Evolutionary conservation across 2,113 vertebrate species (phyloP), one percentile per base, ranked within the genome.

Genomic region (Tinamus guttatus): DNA sequence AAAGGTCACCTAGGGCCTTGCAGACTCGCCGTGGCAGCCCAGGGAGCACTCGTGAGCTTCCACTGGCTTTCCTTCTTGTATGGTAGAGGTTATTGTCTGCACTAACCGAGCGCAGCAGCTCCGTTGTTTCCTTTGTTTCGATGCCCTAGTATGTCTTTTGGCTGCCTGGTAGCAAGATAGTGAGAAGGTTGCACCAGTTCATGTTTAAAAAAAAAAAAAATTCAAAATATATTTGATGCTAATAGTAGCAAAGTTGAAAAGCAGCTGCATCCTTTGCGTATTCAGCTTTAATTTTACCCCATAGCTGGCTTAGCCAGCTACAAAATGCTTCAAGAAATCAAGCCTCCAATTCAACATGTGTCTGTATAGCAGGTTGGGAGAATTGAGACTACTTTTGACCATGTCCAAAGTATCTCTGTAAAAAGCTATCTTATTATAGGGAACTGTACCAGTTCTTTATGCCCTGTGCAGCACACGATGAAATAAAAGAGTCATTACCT

Each of bases 361-460:
- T 36, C 69, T 34, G 7, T 4, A 1, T 25, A 51, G 45, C 34
- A 83, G 40, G 41, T 32, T 13, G 1, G 34, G 81, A 60, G 30
- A 86, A 60, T 49, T 34, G 24, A 58, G 7, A 47, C 6, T 81
- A 3, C 71, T 64, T 85, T 67, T 11, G 65, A 4, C 18, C 27
- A 6, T 16, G 7, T 74, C 51, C 38, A 64, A 59, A 40, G 11
- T 58, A 17, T 5, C 22, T 52, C 58, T 76, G 14, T 38, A 15
- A 54, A 40, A 12, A 85, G 27, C 9, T 45, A 4, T 49, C 14
- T 94, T 70, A 36, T 59, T 49, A 6, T 34, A 58, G 20, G 77
- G 59, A 86, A 65, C 69, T 56, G 52, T 34, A 68, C 47, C 54
- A 77, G 45, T 86, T 90, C 84, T 93, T 96, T 89, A 79, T 60